Conservation (phyloP, 1,140 invertebrate species). For the Dinothrombium tinctorium region DNA sequence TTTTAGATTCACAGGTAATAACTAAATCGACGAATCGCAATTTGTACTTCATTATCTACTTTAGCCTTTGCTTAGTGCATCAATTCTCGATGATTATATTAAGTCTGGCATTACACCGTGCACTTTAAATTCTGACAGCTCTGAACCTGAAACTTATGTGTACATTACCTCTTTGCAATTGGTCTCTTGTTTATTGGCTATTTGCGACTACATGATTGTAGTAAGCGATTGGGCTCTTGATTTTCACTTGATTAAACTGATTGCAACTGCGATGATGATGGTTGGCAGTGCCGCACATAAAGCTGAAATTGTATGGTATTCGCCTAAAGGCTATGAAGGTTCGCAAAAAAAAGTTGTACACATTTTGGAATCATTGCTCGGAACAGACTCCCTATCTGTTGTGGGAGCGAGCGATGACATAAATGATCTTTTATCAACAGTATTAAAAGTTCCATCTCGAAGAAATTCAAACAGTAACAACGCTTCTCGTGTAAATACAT, state of each 20-base stretch:
- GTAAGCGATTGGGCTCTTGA: conserved; percentile 10
- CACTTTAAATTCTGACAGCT: conserved; percentile 1
- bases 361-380: neutral
- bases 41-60: neutral
- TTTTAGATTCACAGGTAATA: conserved; percentile 10
- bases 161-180: conserved; percentile 12
- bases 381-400: neutral
- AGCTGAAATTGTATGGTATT: conserved; percentile 8
- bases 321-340: neutral
- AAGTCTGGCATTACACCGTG: neutral
- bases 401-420: conserved; percentile 6
- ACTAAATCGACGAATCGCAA: neutral
- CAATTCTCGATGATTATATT: conserved; percentile 11
- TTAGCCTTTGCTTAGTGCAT: conserved; percentile 11
- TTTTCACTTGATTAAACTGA: conserved; percentile 11
- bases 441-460: conserved; percentile 2
- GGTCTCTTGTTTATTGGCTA: conserved; percentile 9
- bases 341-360: neutral
- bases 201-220: conserved; percentile 12
- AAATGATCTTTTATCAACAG: conserved; percentile 4
- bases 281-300: conserved; percentile 7
- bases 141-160: conserved; percentile 10
- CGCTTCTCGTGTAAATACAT: neutral
- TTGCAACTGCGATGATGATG: conserved; percentile 13
- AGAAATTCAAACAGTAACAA: neutral